Percentiles rank a stretch among this genome's conserved stretches.
Evolutionary conservation across 2,888 invertebrate species (phyloP).

Genomic region (Melieria crassipennis): DNA sequence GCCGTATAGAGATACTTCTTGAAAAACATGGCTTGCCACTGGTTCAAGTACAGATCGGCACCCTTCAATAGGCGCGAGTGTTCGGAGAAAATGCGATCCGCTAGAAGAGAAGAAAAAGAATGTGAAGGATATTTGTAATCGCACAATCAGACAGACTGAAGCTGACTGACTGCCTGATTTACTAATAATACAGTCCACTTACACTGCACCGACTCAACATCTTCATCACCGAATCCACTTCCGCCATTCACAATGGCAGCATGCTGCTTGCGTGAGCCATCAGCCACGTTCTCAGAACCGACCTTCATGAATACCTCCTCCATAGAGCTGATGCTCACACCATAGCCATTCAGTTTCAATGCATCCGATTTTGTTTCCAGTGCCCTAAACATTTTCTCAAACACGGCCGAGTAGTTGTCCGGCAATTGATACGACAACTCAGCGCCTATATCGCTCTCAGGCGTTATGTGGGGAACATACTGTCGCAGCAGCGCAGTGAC

Average conservation of each 20-base stretch:
- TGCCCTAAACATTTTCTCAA: slow-evolving; percentile 75
- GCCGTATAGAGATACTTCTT: slow-evolving; percentile 73
- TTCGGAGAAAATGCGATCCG: slow-evolving; percentile 54
- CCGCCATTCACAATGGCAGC: slow-evolving; percentile 37
- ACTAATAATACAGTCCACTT: slow-evolving; percentile 39
- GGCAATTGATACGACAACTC: slow-evolving; percentile 78
- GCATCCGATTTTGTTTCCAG: slow-evolving; percentile 71
- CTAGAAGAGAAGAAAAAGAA: slow-evolving; percentile 47
- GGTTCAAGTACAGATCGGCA: slow-evolving; percentile 67
- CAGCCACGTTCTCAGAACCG: slow-evolving; percentile 66
- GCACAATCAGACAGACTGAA: too few species aligned
- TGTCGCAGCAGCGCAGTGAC: slow-evolving; percentile 72
- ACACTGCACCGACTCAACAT: slow-evolving; percentile 57
- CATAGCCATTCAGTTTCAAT: slow-evolving; percentile 80
- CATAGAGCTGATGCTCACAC: slow-evolving; percentile 84
- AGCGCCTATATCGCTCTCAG: slow-evolving; percentile 79
- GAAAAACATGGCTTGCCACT: slow-evolving; percentile 74
- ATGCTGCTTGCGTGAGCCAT: too few species aligned
- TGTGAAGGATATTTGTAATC: background rate
- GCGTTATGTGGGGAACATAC: slow-evolving; percentile 73
- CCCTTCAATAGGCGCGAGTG: slow-evolving; percentile 52
- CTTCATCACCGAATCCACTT: slow-evolving; percentile 46
- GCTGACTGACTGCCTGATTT: too few species aligned
- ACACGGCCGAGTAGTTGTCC: slow-evolving; percentile 71
- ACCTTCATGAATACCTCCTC: slow-evolving; percentile 89